Evolutionary conservation across 1,140 invertebrate genomes (phyloP).

Genomic region (Drosophila leontia): DNA sequence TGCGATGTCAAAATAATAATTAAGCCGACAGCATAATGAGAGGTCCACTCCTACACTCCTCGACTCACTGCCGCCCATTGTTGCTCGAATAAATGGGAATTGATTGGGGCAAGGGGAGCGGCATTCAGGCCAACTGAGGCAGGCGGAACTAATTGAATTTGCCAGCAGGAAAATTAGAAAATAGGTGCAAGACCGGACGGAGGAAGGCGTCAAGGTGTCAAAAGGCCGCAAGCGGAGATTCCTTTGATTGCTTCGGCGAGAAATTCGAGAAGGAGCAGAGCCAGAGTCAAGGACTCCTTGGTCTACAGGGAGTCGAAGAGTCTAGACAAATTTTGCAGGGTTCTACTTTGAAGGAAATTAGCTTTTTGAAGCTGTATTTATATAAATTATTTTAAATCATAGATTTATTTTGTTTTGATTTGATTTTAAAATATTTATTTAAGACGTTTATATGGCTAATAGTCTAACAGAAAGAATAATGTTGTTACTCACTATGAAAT

Average conservation of each 20-base stretch:
- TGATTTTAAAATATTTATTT: no score
- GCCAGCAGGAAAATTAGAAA: constrained; percentile 47
- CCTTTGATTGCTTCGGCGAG: constrained; percentile 27
- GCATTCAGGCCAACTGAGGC: neutral
- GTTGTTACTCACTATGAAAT: no score
- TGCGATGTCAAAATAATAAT: constrained; percentile 75
- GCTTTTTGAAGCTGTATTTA: neutral
- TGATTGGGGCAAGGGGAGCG: constrained; percentile 26
- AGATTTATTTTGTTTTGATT: neutral
- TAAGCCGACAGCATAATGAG: constrained; percentile 73
- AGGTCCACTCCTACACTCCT: constrained; percentile 6
- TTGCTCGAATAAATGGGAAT: constrained; percentile 39
- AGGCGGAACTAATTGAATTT: constrained; percentile 55
- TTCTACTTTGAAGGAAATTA: neutral
- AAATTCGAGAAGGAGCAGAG: neutral
- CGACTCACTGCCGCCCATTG: constrained; percentile 12
- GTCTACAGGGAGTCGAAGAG: neutral
- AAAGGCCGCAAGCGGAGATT: constrained; percentile 31
- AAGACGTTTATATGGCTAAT: no score
- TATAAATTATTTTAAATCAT: neutral
- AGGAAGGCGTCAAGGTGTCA: constrained; percentile 44
- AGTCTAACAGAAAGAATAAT: no score
- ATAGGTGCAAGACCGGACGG: constrained; percentile 23
- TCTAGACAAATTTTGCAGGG: neutral
- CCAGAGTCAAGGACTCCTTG: neutral